Base-by-base conservation (phyloP, 2,888 invertebrate genomes). In the Lasioglossum villosulum region DNA sequence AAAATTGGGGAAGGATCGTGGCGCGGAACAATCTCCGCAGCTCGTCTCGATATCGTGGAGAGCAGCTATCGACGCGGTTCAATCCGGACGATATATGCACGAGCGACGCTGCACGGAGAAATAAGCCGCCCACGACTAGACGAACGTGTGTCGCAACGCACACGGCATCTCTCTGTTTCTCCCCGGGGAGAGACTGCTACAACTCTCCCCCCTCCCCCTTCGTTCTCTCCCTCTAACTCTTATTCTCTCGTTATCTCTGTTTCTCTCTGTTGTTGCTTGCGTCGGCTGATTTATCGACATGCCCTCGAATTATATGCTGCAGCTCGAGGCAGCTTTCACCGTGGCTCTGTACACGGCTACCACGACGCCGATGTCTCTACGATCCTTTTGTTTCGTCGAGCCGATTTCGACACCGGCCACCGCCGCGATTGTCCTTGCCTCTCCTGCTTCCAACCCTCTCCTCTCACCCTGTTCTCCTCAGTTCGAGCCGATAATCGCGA, bases 261-360 rank as follows among this genome's bases (percentile, higher is more conserved):
- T 68, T 45, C 79, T 68, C 63, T 27, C 27, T 14, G 59, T 59
- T 34, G 66, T 66, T 34, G 66, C 66, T 73, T 66, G 68, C 75
- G 80, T 75, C 68, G 68, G 76, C 84, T 90, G 91, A 91, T 91
- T 91, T 91, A 91, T 91, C 90, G 90, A 84, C 89, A 77, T 91
- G 90, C 88, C 85, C 89, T 90, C 90, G 91, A 91, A 91, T 91
- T 89, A 91, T 89, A 86, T 81, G 86, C 86, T 73, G 73, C 81
- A 45, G 78, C 88, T 86, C 84, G 71, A 37, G 75, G 68, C 82
- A 79, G 89, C 90, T 90, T 90, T 90, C 90, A 90, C 90, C 88
- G 75, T 75, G 75, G 71, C 56, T 75, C 63, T 75, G 42, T 4
- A 45, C 59, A 39, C 87, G 68, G 80, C 80, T 72, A 80, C 80